Evolutionary conservation across 2,888 invertebrate species (phyloP), one percentile per base, ranked within the genome.

Genomic region (Schizotus pectinicornis): DNA sequence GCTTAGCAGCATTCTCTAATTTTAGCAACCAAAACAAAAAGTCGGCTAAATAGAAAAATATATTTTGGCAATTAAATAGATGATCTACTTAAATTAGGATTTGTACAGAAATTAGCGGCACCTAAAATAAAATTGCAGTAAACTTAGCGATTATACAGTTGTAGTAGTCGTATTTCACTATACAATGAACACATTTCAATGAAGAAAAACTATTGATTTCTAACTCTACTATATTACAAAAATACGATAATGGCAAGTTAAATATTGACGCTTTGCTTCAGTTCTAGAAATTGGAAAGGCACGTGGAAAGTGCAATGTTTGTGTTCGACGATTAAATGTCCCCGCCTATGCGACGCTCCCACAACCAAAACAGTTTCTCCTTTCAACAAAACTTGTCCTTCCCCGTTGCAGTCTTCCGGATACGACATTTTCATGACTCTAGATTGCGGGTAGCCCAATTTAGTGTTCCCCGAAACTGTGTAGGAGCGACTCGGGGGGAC

Each of bases 381-480:
- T 79, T 92, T 90, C 72, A 89, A 84, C 56, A 91, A 77, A 45
- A 87, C 85, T 30, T 84, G 81, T 37, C 86, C 86, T n/a, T 84
- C 84, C 9, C 80, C 81, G 49, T 77, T 79, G 61, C 77, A 81
- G 54, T 82, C 84, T 61, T 80, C 80, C 67, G 90, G 89, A 82
- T 91, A 96, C 68, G 90, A 90, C 85, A 91, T 90, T 81, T 92
- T 92, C 91, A 96, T 94, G 56, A 92, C 84, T 75, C 96, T 87
- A 68, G 89, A 91, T 82, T 96, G 96, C 63, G 96, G 96, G 82
- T 95, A 96, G 69, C 92, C 91, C 66, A 95, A 83, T 82, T 95
- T 95, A 56, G 92, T 91, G 78, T 94, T 94, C 70, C 94, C 94
- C 30, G 90, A 85, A 57, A 96, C 92, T 5, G 94, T 95, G 81